phyloP scores from a whole-genome alignment of 1,140 invertebrate species.

The Drosophila pruinosa region DNA sequence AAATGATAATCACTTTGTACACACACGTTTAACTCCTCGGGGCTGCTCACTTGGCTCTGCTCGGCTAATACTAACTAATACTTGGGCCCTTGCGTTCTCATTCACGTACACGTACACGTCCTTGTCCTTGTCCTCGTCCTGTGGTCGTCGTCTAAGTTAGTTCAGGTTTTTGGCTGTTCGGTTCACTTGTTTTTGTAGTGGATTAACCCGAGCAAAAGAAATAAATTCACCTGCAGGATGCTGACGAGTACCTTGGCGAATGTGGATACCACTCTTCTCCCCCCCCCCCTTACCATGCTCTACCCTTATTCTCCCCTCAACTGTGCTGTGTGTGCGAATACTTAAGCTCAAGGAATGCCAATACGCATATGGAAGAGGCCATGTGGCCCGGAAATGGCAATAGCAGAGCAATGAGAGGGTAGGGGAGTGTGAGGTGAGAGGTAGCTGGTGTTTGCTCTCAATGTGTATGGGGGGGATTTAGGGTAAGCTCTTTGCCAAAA shows the following conservation, averaged over 20 bases:
- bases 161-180: constrained; percentile 18
- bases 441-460: constrained; percentile 13
- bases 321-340: neutral
- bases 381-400: constrained; percentile 29
- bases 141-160: constrained; percentile 1
- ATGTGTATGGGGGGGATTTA: neutral
- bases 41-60: constrained; percentile 52
- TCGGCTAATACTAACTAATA: neutral
- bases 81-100: neutral
- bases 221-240: constrained; percentile 78
- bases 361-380: constrained; percentile 10
- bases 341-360: constrained; percentile 1
- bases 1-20: constrained; percentile 80
- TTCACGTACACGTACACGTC: too few relatives aligned
- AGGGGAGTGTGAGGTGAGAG: neutral
- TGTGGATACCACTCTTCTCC: constrained; percentile 2
- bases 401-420: constrained; percentile 4
- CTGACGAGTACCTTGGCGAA: constrained; percentile 50
- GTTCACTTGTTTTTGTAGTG: constrained; percentile 70
- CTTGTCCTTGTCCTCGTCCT: neutral
- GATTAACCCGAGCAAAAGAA: constrained; percentile 75
- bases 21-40: constrained; percentile 71
- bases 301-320: neutral
- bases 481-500: constrained; percentile 44
- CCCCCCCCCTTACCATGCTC: neutral